Conservation (phyloP, 2,113 vertebrate genomes). For the Phycodurus eques region DNA sequence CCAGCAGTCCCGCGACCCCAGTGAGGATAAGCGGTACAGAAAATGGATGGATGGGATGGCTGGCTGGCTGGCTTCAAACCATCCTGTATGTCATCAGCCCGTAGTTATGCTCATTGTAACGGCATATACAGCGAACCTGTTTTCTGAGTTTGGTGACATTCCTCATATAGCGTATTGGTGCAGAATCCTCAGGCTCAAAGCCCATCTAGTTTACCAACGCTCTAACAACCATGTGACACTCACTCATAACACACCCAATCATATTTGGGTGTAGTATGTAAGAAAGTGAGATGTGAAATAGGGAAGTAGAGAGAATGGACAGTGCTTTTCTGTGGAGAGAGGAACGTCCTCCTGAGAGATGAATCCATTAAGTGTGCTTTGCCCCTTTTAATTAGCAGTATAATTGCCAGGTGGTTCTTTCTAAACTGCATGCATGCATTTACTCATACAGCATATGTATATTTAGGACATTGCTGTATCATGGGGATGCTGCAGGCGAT, state of each 20-base stretch:
- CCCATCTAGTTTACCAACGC: conserved; percentile 59
- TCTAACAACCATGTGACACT: conserved; percentile 39
- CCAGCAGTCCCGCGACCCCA: too few species aligned
- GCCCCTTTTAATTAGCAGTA: conserved; percentile 72
- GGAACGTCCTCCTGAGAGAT: conserved; percentile 56
- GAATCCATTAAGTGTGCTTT: conserved; percentile 67
- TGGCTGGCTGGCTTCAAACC: too few species aligned
- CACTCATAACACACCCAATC: conserved; percentile 28
- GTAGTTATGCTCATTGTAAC: too few species aligned
- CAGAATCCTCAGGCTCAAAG: conserved; percentile 45
- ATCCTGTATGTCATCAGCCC: too few species aligned
- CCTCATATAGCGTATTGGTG: conserved; percentile 52
- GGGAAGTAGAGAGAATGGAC: conserved; percentile 5
- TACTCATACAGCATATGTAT: conserved; percentile 58
- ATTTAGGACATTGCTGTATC: conserved; percentile 54
- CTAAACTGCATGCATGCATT: conserved; percentile 33
- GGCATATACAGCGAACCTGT: too few species aligned
- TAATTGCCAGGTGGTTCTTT: conserved; percentile 71
- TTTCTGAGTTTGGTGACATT: too few species aligned
- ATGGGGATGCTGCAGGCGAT: conserved; percentile 48
- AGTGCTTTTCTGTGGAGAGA: conserved; percentile 27
- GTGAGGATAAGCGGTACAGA: too few species aligned
- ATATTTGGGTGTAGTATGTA: conserved; percentile 11
- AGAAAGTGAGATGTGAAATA: conserved; percentile 19
- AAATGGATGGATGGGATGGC: too few species aligned